Evolutionary conservation across 1,140 invertebrate genomes (phyloP).

Genomic region (Wiebesia pumilae): DNA sequence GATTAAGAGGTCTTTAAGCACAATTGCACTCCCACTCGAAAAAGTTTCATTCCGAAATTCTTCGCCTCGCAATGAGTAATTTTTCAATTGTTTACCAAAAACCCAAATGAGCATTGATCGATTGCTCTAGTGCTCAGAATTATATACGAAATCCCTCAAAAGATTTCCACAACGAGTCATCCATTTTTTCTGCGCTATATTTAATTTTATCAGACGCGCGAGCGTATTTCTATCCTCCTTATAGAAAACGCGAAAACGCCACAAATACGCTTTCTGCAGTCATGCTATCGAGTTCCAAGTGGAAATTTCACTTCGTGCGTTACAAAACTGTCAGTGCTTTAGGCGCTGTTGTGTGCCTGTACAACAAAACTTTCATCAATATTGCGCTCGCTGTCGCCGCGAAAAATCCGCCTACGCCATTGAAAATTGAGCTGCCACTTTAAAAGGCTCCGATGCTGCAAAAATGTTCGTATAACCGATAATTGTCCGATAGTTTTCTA

Average conservation of each 20-base stretch:
- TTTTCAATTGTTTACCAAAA: conserved; percentile 7
- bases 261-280: background rate
- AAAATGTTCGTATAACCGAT: background rate
- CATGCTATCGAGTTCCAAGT: background rate
- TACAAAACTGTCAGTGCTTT: conserved; percentile 25
- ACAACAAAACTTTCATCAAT: conserved; percentile 26
- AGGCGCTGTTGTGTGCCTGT: background rate
- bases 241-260: conserved; percentile 31
- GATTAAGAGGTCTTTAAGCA: background rate
- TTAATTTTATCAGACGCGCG: background rate
- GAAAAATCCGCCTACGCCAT: conserved; percentile 34
- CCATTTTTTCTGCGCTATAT: background rate
- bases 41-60: background rate
- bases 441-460: background rate
- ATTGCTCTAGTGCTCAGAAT: too few species aligned
- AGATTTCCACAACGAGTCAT: background rate
- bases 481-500: background rate
- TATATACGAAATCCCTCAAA: background rate
- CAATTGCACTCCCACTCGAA: background rate
- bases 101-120: background rate
- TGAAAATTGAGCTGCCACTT: background rate
- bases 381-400: background rate
- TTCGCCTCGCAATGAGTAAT: background rate
- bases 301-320: conserved; percentile 33
- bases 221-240: background rate